Percentiles rank a stretch among this genome's conserved stretches.
Evolutionary conservation across 2,888 invertebrate species (phyloP).

Genomic region (Troglohyphantes excavatus): DNA sequence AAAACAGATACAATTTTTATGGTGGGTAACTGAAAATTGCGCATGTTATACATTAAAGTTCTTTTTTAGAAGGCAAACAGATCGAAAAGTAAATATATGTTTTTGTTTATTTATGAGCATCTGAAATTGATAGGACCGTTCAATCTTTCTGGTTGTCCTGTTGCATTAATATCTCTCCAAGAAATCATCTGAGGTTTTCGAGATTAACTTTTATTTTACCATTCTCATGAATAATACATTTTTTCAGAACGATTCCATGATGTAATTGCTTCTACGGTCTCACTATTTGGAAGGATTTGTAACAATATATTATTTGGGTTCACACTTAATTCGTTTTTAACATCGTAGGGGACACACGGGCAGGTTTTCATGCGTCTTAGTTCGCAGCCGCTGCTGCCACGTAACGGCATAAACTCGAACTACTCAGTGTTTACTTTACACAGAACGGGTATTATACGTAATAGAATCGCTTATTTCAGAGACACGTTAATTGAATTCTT

Average conservation of each 20-base stretch:
- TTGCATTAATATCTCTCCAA: conserved; percentile 22
- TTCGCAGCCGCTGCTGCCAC: too few relatives aligned
- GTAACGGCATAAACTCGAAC: too few relatives aligned
- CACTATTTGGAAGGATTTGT: background rate
- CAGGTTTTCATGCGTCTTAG: too few relatives aligned
- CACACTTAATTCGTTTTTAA: background rate
- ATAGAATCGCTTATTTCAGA: too few relatives aligned
- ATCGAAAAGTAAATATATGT: background rate
- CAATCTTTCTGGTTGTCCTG: conserved; percentile 5
- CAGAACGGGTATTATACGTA: too few relatives aligned
- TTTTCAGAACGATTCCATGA: background rate
- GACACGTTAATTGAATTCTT: too few relatives aligned
- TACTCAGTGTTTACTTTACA: too few relatives aligned
- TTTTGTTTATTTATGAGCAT: conserved; percentile 3
- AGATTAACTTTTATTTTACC: background rate
- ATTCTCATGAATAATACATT: conserved; percentile 39
- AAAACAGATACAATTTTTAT: too few relatives aligned
- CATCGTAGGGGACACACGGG: too few relatives aligned
- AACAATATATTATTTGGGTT: background rate
- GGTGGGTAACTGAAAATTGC: too few relatives aligned
- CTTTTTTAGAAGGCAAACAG: conserved; percentile 1
- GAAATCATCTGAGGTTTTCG: conserved; percentile 29
- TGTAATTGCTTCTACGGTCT: background rate
- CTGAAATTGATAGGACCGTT: background rate
- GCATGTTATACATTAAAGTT: background rate